These are phyloP conservation scores for Chymomyza amoena DNA, from an alignment of 2,888 invertebrate genomes.

Conservation along the genomic window DNA sequence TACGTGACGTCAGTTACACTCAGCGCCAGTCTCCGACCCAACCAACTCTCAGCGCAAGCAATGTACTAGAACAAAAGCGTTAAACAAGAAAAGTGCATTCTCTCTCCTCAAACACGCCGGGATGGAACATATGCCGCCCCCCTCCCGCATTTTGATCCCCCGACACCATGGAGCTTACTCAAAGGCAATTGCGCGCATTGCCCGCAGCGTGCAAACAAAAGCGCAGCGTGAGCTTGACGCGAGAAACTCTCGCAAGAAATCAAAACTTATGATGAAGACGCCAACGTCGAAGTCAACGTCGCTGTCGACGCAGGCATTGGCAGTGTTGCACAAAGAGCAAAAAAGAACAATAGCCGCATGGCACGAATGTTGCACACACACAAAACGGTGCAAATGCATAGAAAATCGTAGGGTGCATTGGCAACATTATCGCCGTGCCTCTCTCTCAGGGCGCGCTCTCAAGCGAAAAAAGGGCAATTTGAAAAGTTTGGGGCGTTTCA, in stretches of 20 bases:
- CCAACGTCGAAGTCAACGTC: slow-evolving; percentile 23
- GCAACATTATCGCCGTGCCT: not conserved
- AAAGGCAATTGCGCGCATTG: slow-evolving; percentile 44
- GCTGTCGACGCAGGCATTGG: slow-evolving; percentile 12
- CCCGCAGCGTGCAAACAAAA: slow-evolving; percentile 66
- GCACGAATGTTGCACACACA: slow-evolving; percentile 20
- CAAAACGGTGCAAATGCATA: slow-evolving; percentile 42
- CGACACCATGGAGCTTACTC: not conserved
- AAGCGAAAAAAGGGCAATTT: slow-evolving; percentile 59
- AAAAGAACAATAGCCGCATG: slow-evolving; percentile 49
- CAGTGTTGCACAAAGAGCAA: slow-evolving; percentile 51
- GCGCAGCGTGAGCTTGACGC: slow-evolving; percentile 51
- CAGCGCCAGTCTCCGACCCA: not conserved
- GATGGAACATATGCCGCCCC: not conserved
- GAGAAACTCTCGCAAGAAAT: slow-evolving; percentile 38
- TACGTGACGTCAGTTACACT: not conserved
- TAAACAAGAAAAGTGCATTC: not conserved
- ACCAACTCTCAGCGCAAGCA: not conserved
- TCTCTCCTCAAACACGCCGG: not conserved
- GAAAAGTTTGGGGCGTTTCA: slow-evolving; percentile 60
- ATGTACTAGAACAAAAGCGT: not conserved
- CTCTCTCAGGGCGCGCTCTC: slow-evolving; percentile 32
- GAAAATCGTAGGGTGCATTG: slow-evolving; percentile 32
- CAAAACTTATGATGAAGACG: slow-evolving; percentile 56
- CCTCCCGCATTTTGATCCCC: not conserved